These are phyloP conservation scores for Mylabris phalerata DNA, from an alignment of 1,140 invertebrate genomes.

Conservation along the genomic window DNA sequence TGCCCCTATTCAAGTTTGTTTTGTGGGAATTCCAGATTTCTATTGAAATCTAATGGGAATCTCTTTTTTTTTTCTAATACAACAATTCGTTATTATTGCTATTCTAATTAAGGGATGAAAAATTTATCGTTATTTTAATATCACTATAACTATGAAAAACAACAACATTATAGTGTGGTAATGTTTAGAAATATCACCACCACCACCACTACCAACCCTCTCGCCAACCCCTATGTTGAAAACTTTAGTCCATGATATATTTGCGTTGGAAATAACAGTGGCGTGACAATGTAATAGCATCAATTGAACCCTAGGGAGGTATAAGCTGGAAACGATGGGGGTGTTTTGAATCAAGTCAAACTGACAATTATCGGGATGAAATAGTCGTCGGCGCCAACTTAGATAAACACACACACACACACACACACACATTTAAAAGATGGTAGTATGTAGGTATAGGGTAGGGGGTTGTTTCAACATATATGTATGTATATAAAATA, in stretches of 20 bases:
- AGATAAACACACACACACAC: neutral
- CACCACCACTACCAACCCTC: too few species aligned
- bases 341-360: constrained; percentile 24
- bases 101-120: too few species aligned
- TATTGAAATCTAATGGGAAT: too few species aligned
- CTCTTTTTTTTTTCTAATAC: too few species aligned
- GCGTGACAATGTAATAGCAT: constrained; percentile 36
- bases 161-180: too few species aligned
- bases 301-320: constrained; percentile 36
- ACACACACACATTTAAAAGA: neutral
- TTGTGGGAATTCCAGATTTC: too few species aligned
- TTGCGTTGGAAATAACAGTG: constrained; percentile 21
- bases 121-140: too few species aligned
- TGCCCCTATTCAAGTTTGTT: too few species aligned
- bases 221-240: too few species aligned
- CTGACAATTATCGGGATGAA: constrained; percentile 36
- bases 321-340: constrained; percentile 35
- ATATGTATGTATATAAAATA: neutral
- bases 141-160: too few species aligned
- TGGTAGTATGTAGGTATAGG: neutral
- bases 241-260: neutral
- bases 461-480: neutral
- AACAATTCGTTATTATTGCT: too few species aligned
- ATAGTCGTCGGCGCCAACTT: constrained; percentile 17
- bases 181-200: too few species aligned